A percentile compares a stretch with the other conserved stretches of the same genome.
Conservation (phyloP, 2,797 vertebrate species). For the Sarcophilus harrisii region DNA sequence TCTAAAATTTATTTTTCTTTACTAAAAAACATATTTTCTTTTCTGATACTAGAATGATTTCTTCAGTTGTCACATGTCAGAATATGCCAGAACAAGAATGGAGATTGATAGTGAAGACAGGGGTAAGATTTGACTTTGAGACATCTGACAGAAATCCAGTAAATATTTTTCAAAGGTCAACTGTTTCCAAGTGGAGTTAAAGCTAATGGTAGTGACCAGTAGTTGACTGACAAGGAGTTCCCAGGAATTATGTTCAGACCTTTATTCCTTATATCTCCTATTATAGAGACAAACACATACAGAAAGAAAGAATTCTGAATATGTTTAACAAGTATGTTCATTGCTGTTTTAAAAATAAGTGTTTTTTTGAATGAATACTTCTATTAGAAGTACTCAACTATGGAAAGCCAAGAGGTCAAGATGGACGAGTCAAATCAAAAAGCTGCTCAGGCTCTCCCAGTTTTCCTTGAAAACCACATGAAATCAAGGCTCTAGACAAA, state of each 20-base stretch:
- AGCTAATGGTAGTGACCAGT: neutral
- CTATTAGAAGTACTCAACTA: conserved; percentile 71
- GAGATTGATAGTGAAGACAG: neutral
- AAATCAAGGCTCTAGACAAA: no score
- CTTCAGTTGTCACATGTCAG: neutral
- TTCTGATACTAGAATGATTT: neutral
- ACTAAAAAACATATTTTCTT: conserved; percentile 48
- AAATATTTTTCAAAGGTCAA: neutral
- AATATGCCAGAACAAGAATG: neutral
- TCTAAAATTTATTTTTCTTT: conserved; percentile 32
- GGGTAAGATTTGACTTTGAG: neutral
- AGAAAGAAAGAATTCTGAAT: conserved; percentile 35
- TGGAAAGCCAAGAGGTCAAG: conserved; percentile 35
- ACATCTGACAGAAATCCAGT: neutral
- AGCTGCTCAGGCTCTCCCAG: no score
- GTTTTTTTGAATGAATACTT: no score
- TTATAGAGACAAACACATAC: neutral
- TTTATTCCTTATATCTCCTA: conserved; percentile 42
- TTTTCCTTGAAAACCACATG: no score
- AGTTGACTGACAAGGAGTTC: conserved; percentile 51
- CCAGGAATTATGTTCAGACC: conserved; percentile 25
- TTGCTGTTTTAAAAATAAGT: conserved; percentile 74
- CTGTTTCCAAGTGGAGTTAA: neutral
- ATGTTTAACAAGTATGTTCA: conserved; percentile 74
- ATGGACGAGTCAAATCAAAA: no score